Evolutionary conservation across 1,140 invertebrate species (phyloP).

Genomic region (Acromyrmex echinatior): DNA sequence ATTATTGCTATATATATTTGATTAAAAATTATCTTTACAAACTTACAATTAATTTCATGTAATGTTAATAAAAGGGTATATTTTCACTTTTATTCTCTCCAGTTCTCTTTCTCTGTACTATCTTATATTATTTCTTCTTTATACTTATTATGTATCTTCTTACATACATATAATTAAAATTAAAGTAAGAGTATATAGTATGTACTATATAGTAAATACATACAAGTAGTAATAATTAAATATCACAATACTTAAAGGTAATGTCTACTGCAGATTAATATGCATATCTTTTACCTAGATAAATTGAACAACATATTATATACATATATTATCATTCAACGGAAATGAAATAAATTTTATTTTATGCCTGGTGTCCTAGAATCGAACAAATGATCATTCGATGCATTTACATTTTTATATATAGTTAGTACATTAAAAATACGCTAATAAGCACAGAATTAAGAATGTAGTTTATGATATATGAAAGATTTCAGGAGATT

Average conservation of each 20-base stretch:
- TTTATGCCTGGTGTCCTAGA: not conserved
- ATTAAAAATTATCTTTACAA: no score
- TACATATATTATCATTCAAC: not conserved
- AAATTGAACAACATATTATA: not conserved
- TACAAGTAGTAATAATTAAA: not conserved
- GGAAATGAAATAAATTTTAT: not conserved
- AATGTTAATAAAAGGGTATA: not conserved
- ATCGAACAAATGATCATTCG: not conserved
- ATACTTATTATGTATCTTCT: not conserved
- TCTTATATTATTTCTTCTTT: not conserved
- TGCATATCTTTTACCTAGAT: not conserved
- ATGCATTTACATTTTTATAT: not conserved
- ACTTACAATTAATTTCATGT: not conserved
- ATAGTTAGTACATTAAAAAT: not conserved
- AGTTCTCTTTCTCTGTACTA: no score
- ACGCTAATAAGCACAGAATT: not conserved
- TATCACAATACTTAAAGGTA: not conserved
- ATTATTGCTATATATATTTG: no score
- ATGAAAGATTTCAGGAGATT: not conserved
- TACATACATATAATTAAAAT: not conserved
- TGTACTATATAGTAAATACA: no score
- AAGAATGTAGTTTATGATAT: conserved; percentile 24
- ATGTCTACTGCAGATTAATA: not conserved
- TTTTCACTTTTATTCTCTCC: no score
- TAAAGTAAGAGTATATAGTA: not conserved